phyloP scores from a whole-genome alignment of 2,113 vertebrate species.

The Sula dactylatra region DNA sequence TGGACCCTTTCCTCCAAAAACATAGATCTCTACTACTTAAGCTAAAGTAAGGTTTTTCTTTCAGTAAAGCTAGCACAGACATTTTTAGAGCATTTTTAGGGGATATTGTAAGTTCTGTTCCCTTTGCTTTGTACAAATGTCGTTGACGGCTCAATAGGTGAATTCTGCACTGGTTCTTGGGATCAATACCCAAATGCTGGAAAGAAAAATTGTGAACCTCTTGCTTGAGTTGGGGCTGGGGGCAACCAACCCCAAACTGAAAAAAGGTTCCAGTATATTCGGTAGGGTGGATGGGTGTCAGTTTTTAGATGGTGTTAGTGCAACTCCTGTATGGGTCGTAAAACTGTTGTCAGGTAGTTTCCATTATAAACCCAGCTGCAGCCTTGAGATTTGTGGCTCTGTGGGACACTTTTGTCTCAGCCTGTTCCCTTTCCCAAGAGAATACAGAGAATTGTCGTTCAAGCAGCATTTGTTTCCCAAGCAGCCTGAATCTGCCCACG shows the following conservation, averaged over 20 bases:
- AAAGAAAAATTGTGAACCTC: not conserved
- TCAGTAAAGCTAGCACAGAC: not conserved
- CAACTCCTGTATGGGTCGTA: not conserved
- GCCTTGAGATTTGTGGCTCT: not conserved
- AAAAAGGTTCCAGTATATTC: not conserved
- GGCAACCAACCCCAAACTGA: not conserved
- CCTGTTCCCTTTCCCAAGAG: not conserved
- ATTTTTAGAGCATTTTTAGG: slow-evolving; percentile 22
- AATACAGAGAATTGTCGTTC: not conserved
- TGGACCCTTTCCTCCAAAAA: slow-evolving; percentile 56
- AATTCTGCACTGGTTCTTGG: not conserved
- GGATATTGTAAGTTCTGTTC: not conserved
- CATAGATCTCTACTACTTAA: slow-evolving; percentile 16
- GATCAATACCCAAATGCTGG: not conserved
- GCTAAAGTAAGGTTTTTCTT: slow-evolving; percentile 38
- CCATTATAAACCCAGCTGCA: not conserved
- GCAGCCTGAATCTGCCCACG: not conserved
- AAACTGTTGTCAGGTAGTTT: not conserved
- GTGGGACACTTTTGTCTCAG: not conserved
- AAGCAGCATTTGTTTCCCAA: not conserved
- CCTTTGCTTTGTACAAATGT: not conserved
- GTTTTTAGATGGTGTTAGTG: not conserved
- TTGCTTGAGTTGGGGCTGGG: not conserved
- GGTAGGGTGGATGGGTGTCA: not conserved
- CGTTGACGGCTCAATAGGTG: not conserved